Percentiles rank a stretch among this genome's conserved stretches.
Conservation (phyloP, 2,113 vertebrate genomes). For the Lamprotornis superbus region DNA sequence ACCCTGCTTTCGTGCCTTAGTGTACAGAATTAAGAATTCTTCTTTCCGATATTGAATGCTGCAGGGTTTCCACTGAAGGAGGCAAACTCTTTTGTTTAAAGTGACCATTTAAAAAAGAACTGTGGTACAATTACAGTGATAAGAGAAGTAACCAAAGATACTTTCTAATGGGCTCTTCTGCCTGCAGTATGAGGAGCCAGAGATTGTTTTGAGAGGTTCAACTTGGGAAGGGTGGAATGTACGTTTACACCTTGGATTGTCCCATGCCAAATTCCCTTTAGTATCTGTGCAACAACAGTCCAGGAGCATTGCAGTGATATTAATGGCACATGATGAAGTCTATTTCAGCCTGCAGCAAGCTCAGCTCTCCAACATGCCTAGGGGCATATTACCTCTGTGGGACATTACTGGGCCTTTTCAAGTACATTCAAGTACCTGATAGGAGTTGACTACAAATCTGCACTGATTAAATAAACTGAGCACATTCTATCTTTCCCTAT, state of each 20-base stretch:
- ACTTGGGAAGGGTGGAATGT: neutral
- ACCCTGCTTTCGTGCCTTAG: neutral
- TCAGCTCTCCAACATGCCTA: neutral
- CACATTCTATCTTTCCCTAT: neutral
- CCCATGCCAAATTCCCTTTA: neutral
- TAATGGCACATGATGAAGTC: neutral
- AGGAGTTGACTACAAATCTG: neutral
- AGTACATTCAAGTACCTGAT: rapidly evolving
- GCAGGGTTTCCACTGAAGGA: neutral
- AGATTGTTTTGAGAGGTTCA: neutral
- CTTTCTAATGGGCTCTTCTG: neutral
- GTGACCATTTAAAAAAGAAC: neutral
- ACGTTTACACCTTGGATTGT: neutral
- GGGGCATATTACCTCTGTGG: neutral
- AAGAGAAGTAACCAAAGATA: neutral
- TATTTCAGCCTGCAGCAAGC: neutral
- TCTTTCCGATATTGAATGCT: neutral
- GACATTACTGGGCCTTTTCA: neutral
- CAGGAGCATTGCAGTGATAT: neutral
- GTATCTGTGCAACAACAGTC: neutral
- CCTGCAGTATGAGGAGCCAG: neutral
- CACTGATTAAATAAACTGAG: neutral
- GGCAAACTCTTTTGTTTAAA: neutral
- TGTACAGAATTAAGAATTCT: neutral
- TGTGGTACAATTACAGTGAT: neutral